These are phyloP conservation scores for Ptilonorhynchus violaceus DNA, from an alignment of 2,113 vertebrate genomes.

Conservation along the genomic window DNA sequence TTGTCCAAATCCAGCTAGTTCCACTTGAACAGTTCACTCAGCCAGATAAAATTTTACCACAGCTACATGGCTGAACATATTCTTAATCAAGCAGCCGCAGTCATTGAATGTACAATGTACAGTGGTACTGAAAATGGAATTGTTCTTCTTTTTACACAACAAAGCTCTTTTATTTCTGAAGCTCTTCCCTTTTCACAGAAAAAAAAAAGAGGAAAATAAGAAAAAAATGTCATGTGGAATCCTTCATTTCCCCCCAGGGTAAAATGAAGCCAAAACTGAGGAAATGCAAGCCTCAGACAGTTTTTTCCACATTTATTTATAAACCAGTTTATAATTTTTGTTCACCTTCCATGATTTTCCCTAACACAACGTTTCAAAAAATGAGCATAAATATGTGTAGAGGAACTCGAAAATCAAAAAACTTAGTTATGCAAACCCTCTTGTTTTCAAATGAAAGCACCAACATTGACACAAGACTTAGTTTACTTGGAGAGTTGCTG, in stretches of 20 bases:
- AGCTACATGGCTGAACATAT: neutral
- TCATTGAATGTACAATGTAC: neutral
- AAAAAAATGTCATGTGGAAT: neutral
- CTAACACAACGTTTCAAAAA: neutral
- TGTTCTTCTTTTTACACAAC: neutral
- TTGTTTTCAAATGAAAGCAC: neutral
- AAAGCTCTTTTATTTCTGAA: neutral
- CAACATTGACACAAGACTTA: neutral
- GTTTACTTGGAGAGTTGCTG: neutral
- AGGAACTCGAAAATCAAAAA: neutral
- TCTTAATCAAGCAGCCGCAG: neutral
- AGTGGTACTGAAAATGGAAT: neutral
- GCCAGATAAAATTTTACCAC: neutral
- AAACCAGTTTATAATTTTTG: neutral
- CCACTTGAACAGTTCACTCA: neutral
- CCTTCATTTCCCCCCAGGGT: neutral
- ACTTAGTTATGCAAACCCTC: accelerated
- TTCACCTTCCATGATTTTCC: neutral
- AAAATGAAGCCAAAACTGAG: neutral
- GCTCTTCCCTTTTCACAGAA: neutral
- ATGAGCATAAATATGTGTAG: neutral
- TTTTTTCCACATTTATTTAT: neutral
- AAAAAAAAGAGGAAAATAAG: neutral
- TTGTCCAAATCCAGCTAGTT: neutral
- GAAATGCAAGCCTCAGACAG: neutral